Conservation (phyloP, 2,113 vertebrate species). For the Dipodomys merriami region DNA sequence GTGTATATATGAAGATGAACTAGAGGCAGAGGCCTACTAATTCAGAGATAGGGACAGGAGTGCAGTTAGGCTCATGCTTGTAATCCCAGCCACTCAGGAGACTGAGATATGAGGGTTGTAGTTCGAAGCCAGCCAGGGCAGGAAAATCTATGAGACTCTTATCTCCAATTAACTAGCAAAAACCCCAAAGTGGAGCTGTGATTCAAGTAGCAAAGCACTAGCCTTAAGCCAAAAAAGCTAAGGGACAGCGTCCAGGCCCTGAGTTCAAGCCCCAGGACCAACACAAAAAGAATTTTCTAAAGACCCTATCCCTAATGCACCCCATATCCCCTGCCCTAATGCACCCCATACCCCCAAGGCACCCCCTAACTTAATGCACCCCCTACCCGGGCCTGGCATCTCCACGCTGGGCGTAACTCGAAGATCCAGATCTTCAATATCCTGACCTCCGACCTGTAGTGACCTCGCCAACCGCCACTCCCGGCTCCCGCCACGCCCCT, state of each 20-base stretch:
- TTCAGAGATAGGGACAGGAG: neutral
- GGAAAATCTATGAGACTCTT: too few relatives aligned
- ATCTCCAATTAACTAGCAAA: too few relatives aligned
- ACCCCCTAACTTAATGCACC: neutral
- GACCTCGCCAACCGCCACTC: constrained; percentile 21
- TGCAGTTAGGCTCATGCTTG: too few relatives aligned
- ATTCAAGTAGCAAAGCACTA: too few relatives aligned
- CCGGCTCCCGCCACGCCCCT: constrained; percentile 9
- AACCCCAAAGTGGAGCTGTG: too few relatives aligned
- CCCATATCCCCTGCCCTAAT: too few relatives aligned
- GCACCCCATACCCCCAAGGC: neutral
- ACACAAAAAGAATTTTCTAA: neutral
- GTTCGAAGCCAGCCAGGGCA: too few relatives aligned
- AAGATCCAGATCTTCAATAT: neutral
- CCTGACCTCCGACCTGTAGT: constrained; percentile 56
- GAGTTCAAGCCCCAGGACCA: neutral
- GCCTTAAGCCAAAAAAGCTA: too few relatives aligned
- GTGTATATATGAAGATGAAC: neutral
- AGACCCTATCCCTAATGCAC: neutral
- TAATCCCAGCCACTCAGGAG: too few relatives aligned
- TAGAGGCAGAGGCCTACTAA: neutral
- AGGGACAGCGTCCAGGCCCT: too few relatives aligned
- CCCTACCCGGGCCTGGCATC: constrained; percentile 59
- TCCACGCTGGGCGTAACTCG: neutral
- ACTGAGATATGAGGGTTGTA: too few relatives aligned